phyloP scores from a whole-genome alignment of 2,888 invertebrate genomes.

The Cosmorhoe ocellata region DNA sequence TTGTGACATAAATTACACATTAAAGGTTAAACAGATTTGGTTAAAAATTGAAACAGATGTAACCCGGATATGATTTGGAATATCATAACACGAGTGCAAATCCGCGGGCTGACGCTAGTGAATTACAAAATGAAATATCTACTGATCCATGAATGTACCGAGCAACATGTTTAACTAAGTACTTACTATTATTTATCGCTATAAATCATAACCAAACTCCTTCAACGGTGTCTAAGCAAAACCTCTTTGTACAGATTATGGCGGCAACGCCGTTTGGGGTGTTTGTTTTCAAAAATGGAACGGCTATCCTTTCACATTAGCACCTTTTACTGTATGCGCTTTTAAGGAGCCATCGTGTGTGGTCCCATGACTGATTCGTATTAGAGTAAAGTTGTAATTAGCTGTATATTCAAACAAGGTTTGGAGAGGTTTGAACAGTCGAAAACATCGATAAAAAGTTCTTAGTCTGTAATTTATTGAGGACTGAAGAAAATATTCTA shows the following conservation, averaged over 20 bases:
- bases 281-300: constrained; percentile 74
- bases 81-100: too few relatives aligned
- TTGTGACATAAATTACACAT: too few relatives aligned
- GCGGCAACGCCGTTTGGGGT: constrained; percentile 61
- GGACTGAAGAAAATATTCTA: too few relatives aligned
- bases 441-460: constrained; percentile 5
- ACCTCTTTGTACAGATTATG: constrained; percentile 67
- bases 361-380: constrained; percentile 54
- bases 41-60: too few relatives aligned
- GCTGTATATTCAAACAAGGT: constrained; percentile 23
- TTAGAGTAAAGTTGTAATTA: constrained; percentile 45
- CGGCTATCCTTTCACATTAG: constrained; percentile 73
- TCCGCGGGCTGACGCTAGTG: too few relatives aligned
- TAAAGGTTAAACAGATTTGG: too few relatives aligned
- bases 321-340: constrained; percentile 77
- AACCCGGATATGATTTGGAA: too few relatives aligned
- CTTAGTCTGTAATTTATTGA: too few relatives aligned
- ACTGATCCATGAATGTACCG: too few relatives aligned
- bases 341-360: constrained; percentile 70
- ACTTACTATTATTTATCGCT: too few relatives aligned
- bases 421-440: constrained; percentile 21
- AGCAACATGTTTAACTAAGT: too few relatives aligned
- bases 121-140: too few relatives aligned
- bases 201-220: constrained; percentile 4
- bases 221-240: constrained; percentile 54